Conservation (phyloP, 2,888 invertebrate genomes). For the Rapana venosa region DNA sequence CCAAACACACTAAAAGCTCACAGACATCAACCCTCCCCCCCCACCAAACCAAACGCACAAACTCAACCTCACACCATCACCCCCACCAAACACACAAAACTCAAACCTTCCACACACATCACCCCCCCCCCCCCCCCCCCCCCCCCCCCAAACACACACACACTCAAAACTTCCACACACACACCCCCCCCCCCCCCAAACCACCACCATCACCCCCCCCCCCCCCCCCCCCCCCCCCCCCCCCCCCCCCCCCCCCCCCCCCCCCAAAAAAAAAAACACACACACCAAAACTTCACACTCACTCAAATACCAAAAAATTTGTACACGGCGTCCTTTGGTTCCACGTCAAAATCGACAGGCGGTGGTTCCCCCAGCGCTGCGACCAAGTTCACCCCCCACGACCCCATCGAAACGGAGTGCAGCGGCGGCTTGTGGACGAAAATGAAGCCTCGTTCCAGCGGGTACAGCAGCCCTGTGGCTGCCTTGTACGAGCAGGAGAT, state of each 20-base stretch:
- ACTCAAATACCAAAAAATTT: constrained; percentile 99
- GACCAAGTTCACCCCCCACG: constrained; percentile 94
- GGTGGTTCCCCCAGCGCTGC: constrained; percentile 88
- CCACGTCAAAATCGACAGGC: constrained; percentile 83
- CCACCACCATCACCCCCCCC: too few relatives aligned
- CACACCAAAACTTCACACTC: constrained; percentile 69
- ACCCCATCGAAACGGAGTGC: constrained; percentile 98
- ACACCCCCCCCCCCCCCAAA: too few relatives aligned
- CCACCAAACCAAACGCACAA: too few relatives aligned
- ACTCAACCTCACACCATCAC: background rate
- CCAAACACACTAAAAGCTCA: background rate
- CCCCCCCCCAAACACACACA: too few relatives aligned
- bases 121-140: too few relatives aligned
- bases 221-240: too few relatives aligned
- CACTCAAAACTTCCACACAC: too few relatives aligned
- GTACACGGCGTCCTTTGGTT: constrained; percentile 91
- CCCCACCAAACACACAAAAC: background rate
- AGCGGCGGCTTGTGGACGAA: constrained; percentile 99
- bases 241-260: too few relatives aligned
- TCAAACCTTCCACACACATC: too few relatives aligned
- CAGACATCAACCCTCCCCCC: background rate
- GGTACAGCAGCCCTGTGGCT: constrained; percentile 97
- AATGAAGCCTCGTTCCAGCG: constrained; percentile 97
- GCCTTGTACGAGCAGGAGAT: constrained; percentile 98
- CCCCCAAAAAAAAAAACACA: too few relatives aligned